These are phyloP conservation scores for Chloroceryle aenea DNA, from an alignment of 2,113 vertebrate species.

Conservation along the genomic window DNA sequence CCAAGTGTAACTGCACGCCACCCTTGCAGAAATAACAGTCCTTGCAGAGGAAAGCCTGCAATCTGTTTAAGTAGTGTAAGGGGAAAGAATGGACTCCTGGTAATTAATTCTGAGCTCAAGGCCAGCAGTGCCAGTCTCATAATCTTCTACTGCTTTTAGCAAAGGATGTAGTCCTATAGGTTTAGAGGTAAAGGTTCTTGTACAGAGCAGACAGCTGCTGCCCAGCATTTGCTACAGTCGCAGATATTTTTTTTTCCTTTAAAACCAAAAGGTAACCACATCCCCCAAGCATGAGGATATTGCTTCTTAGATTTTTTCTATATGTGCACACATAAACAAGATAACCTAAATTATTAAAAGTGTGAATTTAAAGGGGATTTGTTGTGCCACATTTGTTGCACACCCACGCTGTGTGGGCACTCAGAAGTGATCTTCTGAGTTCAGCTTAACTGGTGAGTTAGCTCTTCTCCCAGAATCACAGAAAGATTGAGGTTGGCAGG, in stretches of 20 bases:
- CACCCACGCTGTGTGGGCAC: not conserved
- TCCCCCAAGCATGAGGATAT: not conserved
- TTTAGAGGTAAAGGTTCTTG: not conserved
- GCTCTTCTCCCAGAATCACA: not conserved
- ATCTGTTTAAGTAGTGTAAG: not conserved
- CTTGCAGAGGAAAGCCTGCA: not conserved
- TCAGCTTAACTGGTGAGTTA: not conserved
- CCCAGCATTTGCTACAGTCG: not conserved
- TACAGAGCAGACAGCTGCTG: not conserved
- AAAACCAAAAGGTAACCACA: not conserved
- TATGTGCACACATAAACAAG: not conserved
- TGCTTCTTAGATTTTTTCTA: not conserved
- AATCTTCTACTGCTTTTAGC: not conserved
- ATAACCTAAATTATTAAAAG: not conserved
- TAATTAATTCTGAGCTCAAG: not conserved
- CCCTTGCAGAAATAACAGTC: not conserved
- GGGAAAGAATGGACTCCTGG: not conserved
- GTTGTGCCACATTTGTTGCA: conserved; percentile 24
- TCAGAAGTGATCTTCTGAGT: not conserved
- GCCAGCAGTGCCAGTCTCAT: not conserved
- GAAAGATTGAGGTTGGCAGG: not conserved
- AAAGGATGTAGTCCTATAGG: not conserved
- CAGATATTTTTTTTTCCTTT: not conserved
- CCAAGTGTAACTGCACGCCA: not conserved
- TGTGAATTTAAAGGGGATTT: conserved; percentile 38